Evolutionary conservation across 92 coral and sea anemone genomes (phyloP), one percentile per base, ranked within the genome.

Genomic region (Heliopora coerulea): DNA sequence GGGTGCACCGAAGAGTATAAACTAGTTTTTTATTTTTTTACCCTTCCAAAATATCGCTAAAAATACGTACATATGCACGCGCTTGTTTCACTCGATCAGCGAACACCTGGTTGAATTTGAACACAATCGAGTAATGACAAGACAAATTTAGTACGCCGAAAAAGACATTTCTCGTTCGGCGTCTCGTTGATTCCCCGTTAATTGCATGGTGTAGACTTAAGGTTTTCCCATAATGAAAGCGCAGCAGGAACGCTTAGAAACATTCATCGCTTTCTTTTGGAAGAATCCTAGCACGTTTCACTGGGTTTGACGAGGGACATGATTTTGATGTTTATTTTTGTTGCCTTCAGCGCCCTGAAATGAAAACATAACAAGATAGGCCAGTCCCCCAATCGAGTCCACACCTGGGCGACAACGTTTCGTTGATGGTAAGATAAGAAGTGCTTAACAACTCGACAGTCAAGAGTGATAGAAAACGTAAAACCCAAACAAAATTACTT

Each of bases 401-500:
- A 46, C 52, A 46, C 52, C 52, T 46, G 52, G 52, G 52, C n/a
- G 52, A 46, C 52, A 46, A 46, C 17, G 52, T 8, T 46, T 15
- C 2, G 14, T 46, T 8, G 52, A 46, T 46, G 12, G 52, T 3
- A 15, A 46, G 52, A 46, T 46, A 46, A 46, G n/a, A 15, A 46
- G 52, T n/a, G 52, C n/a, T 46, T 46, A 46, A 46, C 52, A 46
- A 10, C 6, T 37, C 42, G 42, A 37, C 11, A 11, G 42, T 15
- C 52, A n/a, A 7, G 52, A 37, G 10, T 8, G 52, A 15, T 10
- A 3, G 52, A 15, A 7, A 6, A 15, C 52, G 2, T 46, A 8
- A 46, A 46, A 46, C 52, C 52, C 52, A 46, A 46, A 46, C 52
- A 46, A 46, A 46, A 7, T 46, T n/a, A n/a, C n/a, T n/a, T n/a